Base-by-base conservation (phyloP, 2,113 vertebrate genomes). In the Syngnathus scovelli region DNA sequence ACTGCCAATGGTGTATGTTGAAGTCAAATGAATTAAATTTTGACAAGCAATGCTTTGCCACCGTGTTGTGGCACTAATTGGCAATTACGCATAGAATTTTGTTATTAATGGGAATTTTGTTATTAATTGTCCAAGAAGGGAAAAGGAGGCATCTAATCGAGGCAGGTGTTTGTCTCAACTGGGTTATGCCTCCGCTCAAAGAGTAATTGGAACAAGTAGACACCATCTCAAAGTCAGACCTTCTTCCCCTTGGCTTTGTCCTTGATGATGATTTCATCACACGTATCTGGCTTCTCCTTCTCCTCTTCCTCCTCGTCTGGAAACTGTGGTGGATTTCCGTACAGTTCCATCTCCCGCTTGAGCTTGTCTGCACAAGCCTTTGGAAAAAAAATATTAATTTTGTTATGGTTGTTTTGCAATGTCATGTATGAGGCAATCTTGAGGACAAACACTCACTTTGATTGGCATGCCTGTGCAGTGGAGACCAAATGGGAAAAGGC, bases 401-500 rank as follows among this genome's bases (percentile, higher is more conserved):
- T 11, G 6, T 48, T 39, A 1, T 39, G 6, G 9, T 16, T 46
- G 9, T 48, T 48, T 48, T 19, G 11, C 33, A 36, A 51, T 65
- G 60, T 37, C 51, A 33, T 4, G 19, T 23, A 12, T 59, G 12
- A 63, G 16, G 52, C n/a, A 3, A 4, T 64, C 5, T 38, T 33
- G 37, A 52, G 46, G 15, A 19, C 21, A 3, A 41, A 4, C 12
- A 77, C 92, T 87, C 79, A 98, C 97, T 93, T 98, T 99, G 84
- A 99, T 98, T 6, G 97, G 97, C 97, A 99, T 99, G 69, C 97
- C 97, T 38, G 97, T 99, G 80, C 97, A 99, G 83, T 99, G 97
- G 2, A 99, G 87, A 8, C 96, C 97, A 39, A 99, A 99, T 0
- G 97, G 97, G 72, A 98, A 99, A 49, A 99, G 88, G 71, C 96